phyloP scores from a whole-genome alignment of 2,888 invertebrate genomes.

The Macrophya annulata region DNA sequence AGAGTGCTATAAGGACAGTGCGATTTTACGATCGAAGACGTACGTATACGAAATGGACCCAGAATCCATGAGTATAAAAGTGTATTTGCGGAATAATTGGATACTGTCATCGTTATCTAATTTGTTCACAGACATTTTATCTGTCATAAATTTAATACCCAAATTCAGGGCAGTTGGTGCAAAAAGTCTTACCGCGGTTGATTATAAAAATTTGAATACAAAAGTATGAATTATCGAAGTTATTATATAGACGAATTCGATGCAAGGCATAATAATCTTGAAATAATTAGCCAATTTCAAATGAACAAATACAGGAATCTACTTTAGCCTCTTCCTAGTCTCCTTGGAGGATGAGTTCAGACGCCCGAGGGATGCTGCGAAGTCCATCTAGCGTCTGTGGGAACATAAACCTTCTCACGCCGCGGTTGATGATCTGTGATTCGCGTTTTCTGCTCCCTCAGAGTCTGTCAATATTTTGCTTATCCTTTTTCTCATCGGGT shows the following conservation, averaged over 20 bases:
- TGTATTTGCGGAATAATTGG: constrained; percentile 1
- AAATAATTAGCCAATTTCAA: neutral
- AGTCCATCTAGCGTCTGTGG: constrained; percentile 71
- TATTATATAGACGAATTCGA: neutral
- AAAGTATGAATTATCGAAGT: neutral
- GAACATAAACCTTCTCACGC: constrained; percentile 76
- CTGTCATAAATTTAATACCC: no score
- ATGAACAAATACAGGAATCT: neutral
- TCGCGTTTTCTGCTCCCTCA: constrained; percentile 25
- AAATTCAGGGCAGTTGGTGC: no score
- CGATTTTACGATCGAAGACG: neutral
- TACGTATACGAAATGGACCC: neutral
- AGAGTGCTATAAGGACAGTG: neutral
- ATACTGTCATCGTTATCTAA: neutral
- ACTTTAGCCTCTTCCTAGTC: neutral
- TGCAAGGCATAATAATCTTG: neutral
- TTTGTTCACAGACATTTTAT: no score
- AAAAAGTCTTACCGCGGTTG: neutral
- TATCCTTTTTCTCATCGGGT: neutral
- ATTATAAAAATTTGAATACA: neutral
- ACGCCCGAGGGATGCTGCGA: constrained; percentile 37
- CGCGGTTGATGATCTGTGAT: constrained; percentile 54
- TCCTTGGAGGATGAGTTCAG: constrained; percentile 11
- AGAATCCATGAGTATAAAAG: neutral
- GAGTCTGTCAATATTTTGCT: neutral